phyloP scores from a whole-genome alignment of 2,888 invertebrate species.

The Ditula angustiorana region DNA sequence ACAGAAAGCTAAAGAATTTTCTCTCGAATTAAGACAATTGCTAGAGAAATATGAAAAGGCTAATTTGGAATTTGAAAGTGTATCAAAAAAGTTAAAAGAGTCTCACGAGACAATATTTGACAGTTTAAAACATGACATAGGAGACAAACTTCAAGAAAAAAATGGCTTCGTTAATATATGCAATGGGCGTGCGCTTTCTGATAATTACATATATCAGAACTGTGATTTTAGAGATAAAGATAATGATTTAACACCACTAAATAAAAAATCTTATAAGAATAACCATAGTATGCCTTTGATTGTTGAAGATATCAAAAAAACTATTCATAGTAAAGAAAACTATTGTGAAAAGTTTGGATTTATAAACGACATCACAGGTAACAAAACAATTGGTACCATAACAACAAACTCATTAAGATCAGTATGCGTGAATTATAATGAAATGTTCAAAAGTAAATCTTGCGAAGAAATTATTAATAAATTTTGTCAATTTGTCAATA shows the following conservation, averaged over 20 bases:
- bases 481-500: not conserved
- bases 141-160: no score
- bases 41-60: conserved; percentile 63
- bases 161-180: no score
- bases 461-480: not conserved
- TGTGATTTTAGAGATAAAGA: not conserved
- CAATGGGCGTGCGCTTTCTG: not conserved
- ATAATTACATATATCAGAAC: not conserved
- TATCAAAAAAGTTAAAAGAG: conserved; percentile 51
- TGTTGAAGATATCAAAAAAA: not conserved
- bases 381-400: not conserved
- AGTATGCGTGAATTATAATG: not conserved
- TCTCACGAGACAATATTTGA: conserved; percentile 42
- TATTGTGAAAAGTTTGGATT: not conserved
- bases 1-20: conserved; percentile 55
- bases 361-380: not conserved
- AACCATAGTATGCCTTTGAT: not conserved
- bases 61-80: conserved; percentile 59
- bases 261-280: not conserved
- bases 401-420: not conserved
- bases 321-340: not conserved
- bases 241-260: not conserved
- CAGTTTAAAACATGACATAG: conserved; percentile 17
- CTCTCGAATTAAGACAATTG: conserved; percentile 52
- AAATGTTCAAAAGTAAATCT: not conserved